Percentiles rank a stretch among this genome's conserved stretches.
phyloP scores from a whole-genome alignment of 2,113 vertebrate genomes.

The Neogale vison region DNA sequence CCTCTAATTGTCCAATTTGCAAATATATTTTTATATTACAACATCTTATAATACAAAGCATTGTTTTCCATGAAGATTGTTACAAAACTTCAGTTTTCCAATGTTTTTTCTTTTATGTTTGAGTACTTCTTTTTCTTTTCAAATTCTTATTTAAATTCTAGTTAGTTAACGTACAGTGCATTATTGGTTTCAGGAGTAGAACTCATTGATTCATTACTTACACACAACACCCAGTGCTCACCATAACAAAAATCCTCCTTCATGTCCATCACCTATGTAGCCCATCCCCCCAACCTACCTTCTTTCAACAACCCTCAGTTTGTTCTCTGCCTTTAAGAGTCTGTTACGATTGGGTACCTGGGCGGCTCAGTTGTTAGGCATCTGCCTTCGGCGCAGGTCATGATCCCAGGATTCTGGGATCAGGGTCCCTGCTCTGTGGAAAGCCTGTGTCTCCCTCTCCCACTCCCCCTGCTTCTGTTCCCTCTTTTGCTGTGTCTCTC shows the following conservation, averaged over 20 bases:
- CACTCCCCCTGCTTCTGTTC: too few relatives aligned
- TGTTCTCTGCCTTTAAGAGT: not conserved
- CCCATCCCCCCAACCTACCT: not conserved
- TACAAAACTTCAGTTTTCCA: conserved; percentile 41
- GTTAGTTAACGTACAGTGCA: not conserved
- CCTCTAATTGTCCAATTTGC: conserved; percentile 64
- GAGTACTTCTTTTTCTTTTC: not conserved
- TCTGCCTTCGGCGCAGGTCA: too few relatives aligned
- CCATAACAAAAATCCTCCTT: not conserved
- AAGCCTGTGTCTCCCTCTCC: too few relatives aligned
- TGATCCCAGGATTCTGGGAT: too few relatives aligned
- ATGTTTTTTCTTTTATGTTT: not conserved
- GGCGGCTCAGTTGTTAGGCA: too few relatives aligned
- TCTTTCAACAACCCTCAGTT: not conserved
- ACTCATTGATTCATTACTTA: not conserved
- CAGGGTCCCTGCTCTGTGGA: too few relatives aligned
- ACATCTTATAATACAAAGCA: not conserved
- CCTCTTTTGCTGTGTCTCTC: too few relatives aligned
- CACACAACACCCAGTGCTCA: not conserved
- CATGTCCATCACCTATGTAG: not conserved
- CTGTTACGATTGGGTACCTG: not conserved
- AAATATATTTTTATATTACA: conserved; percentile 18
- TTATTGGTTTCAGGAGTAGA: not conserved
- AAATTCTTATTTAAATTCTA: not conserved
- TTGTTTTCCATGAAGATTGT: conserved; percentile 49